Base-by-base conservation (phyloP, 2,888 invertebrate genomes). In the Limenitis arthemis region DNA sequence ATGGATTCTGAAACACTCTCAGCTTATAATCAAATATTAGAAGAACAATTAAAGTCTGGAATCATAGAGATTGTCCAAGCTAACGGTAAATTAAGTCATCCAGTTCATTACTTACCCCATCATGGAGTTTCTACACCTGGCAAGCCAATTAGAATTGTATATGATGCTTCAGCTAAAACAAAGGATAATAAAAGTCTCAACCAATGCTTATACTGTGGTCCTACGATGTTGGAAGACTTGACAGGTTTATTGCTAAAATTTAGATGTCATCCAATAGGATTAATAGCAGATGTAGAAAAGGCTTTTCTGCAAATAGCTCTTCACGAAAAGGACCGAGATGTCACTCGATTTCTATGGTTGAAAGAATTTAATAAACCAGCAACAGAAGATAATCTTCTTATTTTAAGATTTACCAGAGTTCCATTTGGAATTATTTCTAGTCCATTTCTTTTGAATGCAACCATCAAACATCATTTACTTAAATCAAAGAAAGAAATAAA, bases 231-330 rank as follows among this genome's bases (percentile, higher is more conserved):
- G 31, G 62, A 65, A 48, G 61, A 67, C 20, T 37, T 66, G 0
- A 62, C 60, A 3, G 62, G 50, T 6, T 36, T 65, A 6, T 8
- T 65, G 1, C 11, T 65, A 5, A 56, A 44, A 41, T 67, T 66
- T 41, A 51, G 66, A 40, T n/a, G 33, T 7, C 40, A 62, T 28
- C 28, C 28, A 1, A 54, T 64, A 28, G 64, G 59, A 0, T 49
- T 64, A 5, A 33, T 44, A 20, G 62, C 63, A n/a, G 66, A 65
- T 44, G 59, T 66, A 0, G 63, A 67, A 33, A 64, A 63, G 37
- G 64, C 65, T 0, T 65, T 67, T 53, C 42, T 65, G 11, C 63
- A 61, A 47, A n/a, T 62, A 11, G 56, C 54, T 2, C 47, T 67
- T 0, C 60, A 65, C 30, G 37, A 52, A 1, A 1, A 44, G 6